Percentiles rank a stretch among this genome's conserved stretches.
These are phyloP conservation scores for Grammomys dolichurus DNA, from an alignment of 2,113 vertebrate genomes.

Conservation along the genomic window DNA sequence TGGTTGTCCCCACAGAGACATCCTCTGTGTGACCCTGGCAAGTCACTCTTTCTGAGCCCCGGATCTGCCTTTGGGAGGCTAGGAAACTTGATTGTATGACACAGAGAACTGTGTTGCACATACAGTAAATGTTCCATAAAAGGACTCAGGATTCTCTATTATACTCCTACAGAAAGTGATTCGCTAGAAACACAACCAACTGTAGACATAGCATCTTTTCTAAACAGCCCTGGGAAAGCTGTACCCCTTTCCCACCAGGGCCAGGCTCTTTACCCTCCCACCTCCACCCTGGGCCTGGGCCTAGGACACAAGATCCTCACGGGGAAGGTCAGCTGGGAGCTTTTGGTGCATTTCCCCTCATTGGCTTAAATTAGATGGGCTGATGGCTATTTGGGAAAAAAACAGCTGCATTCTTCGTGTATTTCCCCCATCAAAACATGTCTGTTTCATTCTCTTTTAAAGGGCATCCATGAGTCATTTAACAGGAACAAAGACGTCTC, in stretches of 20 bases:
- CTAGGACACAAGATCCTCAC: neutral
- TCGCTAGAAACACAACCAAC: neutral
- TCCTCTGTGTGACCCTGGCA: neutral
- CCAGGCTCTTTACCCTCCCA: accelerated
- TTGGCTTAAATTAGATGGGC: constrained; percentile 1
- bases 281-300: neutral
- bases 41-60: neutral
- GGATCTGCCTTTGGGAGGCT: neutral
- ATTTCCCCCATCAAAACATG: constrained; percentile 61
- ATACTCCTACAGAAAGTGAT: neutral
- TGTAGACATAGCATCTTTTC: neutral
- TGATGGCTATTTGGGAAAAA: constrained; percentile 56
- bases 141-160: accelerated
- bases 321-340: neutral
- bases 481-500: constrained; percentile 62
- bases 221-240: neutral
- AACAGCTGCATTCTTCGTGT: constrained; percentile 56
- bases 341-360: neutral
- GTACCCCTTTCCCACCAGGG: neutral
- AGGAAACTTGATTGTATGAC: no score
- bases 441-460: constrained; percentile 29
- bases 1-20: neutral
- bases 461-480: constrained; percentile 65
- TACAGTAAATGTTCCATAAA: accelerated
- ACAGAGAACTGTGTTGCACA: accelerated